Base-by-base conservation (phyloP, 2,797 vertebrate genomes). In the Uromys caudimaculatus region DNA sequence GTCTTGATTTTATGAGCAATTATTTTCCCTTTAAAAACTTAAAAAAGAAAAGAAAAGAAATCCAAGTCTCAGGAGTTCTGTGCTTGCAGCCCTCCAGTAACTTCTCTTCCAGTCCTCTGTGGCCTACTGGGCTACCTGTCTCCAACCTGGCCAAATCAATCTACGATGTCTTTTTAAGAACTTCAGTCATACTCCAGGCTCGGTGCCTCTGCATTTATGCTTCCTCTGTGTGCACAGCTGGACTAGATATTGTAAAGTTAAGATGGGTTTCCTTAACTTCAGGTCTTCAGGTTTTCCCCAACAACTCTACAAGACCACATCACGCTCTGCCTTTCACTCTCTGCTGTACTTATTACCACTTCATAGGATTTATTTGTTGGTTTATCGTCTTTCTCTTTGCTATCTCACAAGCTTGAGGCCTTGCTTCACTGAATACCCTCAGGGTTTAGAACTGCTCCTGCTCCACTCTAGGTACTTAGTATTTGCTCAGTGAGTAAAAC, bases 1-100 rank as follows among this genome's bases (percentile, higher is more conserved):
- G 44, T 92, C 69, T 92, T 88, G 50, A 11, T 86, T 97, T 96
- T 95, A 84, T 82, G 71, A 93, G 95, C 62, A 92, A 94, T 41
- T 85, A 50, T 76, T 23, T 96, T 95, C 44, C 81, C 73, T 47
- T 47, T 76, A 76, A 50, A 47, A 76, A 76, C 75, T 76, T 71
- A 14, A 35, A 14, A 69, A n/a, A 69, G 2, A 71, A n/a, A 73
- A 38, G 11, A 89, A 88, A 94, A 93, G 35, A 71, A 89, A 67
- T 29, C 75, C 41, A 71, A 38, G 41, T 52, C 14, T 24, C 54
- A 7, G 24, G 7, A 73, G 58, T 82, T 81, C 38, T 90, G 47
- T 89, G 60, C 69, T 82, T 86, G 52, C 50, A 94, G 71, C 32
- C 12, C 41, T 69, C 86, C 32, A 69, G 0, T 44, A 93, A 38